phyloP scores from a whole-genome alignment of 2,888 invertebrate species.

The Polietes domitor region DNA sequence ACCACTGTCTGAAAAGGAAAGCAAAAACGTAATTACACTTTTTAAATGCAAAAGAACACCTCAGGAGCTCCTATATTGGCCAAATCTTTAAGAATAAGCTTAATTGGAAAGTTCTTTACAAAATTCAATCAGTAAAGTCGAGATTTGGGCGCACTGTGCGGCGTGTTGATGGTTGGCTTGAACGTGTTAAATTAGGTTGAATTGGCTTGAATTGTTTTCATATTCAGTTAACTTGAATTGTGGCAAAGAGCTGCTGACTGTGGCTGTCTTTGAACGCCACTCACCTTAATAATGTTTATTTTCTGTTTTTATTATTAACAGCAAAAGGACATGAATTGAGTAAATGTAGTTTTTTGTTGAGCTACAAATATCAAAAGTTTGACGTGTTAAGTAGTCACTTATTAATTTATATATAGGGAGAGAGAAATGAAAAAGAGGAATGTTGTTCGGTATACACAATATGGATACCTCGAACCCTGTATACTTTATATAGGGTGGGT shows the following conservation, averaged over 20 bases:
- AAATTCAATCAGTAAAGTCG: too few species aligned
- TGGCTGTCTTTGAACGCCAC: background rate
- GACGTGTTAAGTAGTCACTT: background rate
- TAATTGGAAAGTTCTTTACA: too few species aligned
- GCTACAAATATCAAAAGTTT: background rate
- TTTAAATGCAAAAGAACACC: too few species aligned
- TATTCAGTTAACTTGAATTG: background rate
- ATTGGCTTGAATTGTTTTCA: background rate
- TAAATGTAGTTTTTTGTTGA: background rate
- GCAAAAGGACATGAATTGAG: background rate
- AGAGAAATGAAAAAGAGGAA: background rate
- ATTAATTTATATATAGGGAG: background rate
- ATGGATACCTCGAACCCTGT: too few species aligned
- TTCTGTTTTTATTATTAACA: background rate
- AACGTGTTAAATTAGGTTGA: slow-evolving; percentile 37
- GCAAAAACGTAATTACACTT: too few species aligned
- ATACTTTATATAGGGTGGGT: too few species aligned
- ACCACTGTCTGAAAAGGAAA: too few species aligned
- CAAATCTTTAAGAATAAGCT: too few species aligned
- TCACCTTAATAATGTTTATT: background rate
- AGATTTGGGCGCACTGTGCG: too few species aligned
- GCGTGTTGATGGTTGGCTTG: too few species aligned
- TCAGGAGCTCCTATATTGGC: too few species aligned
- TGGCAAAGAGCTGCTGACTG: background rate
- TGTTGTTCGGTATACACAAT: background rate